phyloP scores from a whole-genome alignment of 2,888 invertebrate genomes.

The Calameuta filiformis region DNA sequence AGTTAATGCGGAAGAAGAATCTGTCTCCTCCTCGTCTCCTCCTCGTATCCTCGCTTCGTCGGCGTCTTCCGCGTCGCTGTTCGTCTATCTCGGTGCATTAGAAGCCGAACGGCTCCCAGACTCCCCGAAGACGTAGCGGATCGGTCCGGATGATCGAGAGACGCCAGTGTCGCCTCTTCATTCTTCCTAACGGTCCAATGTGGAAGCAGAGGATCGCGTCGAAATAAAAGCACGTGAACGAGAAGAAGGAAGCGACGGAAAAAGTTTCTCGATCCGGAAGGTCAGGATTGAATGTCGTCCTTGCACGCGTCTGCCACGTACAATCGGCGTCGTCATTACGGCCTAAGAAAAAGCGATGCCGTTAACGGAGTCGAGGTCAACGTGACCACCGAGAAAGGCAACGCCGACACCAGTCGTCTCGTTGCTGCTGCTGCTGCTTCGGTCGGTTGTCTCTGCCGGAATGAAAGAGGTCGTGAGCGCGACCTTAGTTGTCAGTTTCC shows the following conservation, averaged over 20 bases:
- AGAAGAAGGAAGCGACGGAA: neutral
- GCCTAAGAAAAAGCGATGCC: neutral
- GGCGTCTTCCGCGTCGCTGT: neutral
- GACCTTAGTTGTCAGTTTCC: constrained; percentile 31
- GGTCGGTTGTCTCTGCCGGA: constrained; percentile 13
- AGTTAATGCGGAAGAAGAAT: neutral
- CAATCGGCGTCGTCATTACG: neutral
- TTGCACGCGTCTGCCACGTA: neutral
- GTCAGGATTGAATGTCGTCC: neutral
- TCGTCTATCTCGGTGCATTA: neutral
- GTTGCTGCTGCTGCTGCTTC: neutral
- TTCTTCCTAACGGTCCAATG: neutral
- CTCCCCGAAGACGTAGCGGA: neutral
- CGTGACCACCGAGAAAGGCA: neutral
- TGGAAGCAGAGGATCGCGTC: neutral
- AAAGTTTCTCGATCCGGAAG: neutral
- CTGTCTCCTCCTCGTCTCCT: neutral
- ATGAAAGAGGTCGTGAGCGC: constrained; percentile 24
- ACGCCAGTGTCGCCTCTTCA: neutral
- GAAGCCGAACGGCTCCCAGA: neutral
- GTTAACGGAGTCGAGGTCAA: neutral
- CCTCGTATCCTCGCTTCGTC: neutral
- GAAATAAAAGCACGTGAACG: neutral
- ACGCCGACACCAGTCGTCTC: neutral
- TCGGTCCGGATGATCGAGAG: neutral